Conservation (phyloP, 35 echinoderm and acorn worm genomes). For the Chiridota heheva region DNA sequence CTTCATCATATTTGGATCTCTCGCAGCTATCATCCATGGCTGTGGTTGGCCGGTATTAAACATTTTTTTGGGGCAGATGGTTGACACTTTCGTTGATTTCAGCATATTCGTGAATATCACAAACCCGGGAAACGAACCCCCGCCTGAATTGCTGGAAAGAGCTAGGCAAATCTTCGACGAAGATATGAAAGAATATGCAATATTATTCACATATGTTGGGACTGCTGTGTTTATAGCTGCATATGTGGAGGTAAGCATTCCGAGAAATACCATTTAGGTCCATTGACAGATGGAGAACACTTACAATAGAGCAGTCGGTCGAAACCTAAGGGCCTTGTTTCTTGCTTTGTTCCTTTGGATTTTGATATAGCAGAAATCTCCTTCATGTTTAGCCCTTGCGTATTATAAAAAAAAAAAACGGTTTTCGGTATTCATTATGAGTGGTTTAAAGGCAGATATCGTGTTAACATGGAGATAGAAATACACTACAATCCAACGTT, state of each 20-base stretch:
- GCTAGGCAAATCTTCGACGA: constrained; percentile 60
- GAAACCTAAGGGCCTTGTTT: no score
- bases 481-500: no score
- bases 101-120: constrained; percentile 35
- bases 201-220: constrained; percentile 74
- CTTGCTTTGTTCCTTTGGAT: no score
- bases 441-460: no score
- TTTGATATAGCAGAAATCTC: no score
- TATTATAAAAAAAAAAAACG: no score
- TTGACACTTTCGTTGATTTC: constrained; percentile 52
- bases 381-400: no score
- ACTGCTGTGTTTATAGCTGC: constrained; percentile 50
- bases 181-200: constrained; percentile 52
- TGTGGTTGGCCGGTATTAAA: constrained; percentile 75
- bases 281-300: no score
- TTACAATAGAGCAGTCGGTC: no score
- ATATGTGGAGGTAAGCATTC: constrained; percentile 72
- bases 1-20: constrained; percentile 61
- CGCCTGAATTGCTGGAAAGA: background rate
- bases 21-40: constrained; percentile 67
- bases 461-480: no score
- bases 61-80: constrained; percentile 75
- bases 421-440: no score
- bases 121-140: background rate
- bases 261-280: no score